These are phyloP conservation scores for Lordiphosa stackelbergi DNA, from an alignment of 1,140 invertebrate genomes.

Conservation along the genomic window DNA sequence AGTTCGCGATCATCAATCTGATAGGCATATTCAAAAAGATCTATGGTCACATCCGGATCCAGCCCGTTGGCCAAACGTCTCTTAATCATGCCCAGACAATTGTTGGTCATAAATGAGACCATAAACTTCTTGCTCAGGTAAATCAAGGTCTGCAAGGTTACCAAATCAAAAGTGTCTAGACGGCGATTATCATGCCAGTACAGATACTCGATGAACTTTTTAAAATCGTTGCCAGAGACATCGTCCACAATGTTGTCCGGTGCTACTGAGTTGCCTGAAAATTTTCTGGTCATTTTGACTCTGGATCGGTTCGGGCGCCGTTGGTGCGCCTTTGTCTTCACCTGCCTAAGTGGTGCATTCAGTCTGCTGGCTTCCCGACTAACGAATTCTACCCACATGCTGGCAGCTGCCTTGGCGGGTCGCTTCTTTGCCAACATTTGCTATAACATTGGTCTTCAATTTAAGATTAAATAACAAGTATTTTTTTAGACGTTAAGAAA, in stretches of 20 bases:
- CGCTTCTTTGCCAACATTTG: conserved; percentile 91
- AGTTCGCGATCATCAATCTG: conserved; percentile 23
- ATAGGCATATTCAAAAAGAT: conserved; percentile 29
- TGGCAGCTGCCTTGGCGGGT: conserved; percentile 86
- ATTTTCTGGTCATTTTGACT: conserved; percentile 87
- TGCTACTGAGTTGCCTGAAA: conserved; percentile 85
- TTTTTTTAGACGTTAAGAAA: no score
- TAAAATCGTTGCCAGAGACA: conserved; percentile 28
- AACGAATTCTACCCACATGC: conserved; percentile 81
- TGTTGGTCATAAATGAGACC: conserved; percentile 14
- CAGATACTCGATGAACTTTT: conserved; percentile 31
- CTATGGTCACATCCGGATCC: conserved; percentile 17
- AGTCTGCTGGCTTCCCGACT: conserved; percentile 85
- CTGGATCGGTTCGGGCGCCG: conserved; percentile 89
- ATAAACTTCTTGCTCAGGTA: conserved; percentile 42
- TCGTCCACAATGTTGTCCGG: conserved; percentile 41
- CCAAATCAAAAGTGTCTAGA: conserved; percentile 11
- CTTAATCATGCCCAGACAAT: conserved; percentile 16
- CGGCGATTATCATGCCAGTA: conserved; percentile 28
- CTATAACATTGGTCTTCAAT: conserved; percentile 93
- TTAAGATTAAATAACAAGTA: no score
- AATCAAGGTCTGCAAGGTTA: conserved; percentile 23
- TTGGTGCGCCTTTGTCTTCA: conserved; percentile 88
- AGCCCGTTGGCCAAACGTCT: background rate
- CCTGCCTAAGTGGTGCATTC: conserved; percentile 88